A percentile compares a stretch with the other conserved stretches of the same genome.
These are phyloP conservation scores for Papilio dardanus DNA, from an alignment of 1,140 invertebrate species.

Conservation along the genomic window DNA sequence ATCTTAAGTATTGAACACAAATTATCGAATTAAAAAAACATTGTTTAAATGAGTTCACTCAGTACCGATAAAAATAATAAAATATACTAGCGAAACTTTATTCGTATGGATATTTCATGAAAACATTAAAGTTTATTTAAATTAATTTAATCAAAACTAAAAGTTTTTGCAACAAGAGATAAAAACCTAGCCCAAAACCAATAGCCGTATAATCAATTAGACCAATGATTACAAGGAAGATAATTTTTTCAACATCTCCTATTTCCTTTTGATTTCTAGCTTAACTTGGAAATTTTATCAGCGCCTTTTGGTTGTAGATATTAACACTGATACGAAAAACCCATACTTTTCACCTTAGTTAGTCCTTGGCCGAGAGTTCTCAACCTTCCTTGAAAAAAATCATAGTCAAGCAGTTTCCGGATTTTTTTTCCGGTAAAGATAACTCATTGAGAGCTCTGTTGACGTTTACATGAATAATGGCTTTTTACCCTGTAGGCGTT, in stretches of 20 bases:
- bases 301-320: neutral
- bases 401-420: constrained; percentile 42
- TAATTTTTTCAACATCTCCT: no score
- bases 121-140: neutral
- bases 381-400: constrained; percentile 35
- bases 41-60: neutral
- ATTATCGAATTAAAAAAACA: neutral
- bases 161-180: neutral
- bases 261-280: neutral
- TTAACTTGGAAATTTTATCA: no score
- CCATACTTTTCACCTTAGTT: neutral
- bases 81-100: neutral
- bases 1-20: neutral
- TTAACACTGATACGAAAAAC: neutral
- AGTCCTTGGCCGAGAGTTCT: neutral
- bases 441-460: constrained; percentile 48
- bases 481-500: neutral
- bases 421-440: constrained; percentile 53
- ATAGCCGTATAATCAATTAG: neutral
- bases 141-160: neutral
- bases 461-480: constrained; percentile 30
- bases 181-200: neutral
- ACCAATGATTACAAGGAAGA: no score
- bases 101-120: no score
- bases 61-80: neutral